Evolutionary conservation across 2,888 invertebrate genomes (phyloP).

Genomic region (Ashinkailepas kermadecensis): DNA sequence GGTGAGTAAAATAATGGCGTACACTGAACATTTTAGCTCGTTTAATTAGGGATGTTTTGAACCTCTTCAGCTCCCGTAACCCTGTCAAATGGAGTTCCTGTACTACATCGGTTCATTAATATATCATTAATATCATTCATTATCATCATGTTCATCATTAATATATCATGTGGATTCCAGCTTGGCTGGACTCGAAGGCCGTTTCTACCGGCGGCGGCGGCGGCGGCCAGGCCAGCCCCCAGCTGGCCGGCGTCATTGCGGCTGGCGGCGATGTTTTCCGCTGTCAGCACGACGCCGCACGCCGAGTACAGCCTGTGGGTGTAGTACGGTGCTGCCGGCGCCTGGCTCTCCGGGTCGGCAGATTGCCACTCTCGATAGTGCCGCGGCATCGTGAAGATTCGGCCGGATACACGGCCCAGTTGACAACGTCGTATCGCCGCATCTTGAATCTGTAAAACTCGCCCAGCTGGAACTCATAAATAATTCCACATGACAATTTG

Average conservation of each 20-base stretch:
- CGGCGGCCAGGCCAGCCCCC: not conserved
- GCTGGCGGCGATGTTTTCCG: not conserved
- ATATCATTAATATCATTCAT: not conserved
- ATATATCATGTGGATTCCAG: not conserved
- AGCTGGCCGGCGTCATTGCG: not conserved
- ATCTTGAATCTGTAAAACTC: slow-evolving; percentile 2
- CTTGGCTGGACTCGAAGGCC: not conserved
- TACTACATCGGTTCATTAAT: no score
- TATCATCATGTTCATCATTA: not conserved
- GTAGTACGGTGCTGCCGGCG: not conserved
- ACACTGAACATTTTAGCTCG: no score
- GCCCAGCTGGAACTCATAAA: slow-evolving; percentile 19
- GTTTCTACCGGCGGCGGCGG: not conserved
- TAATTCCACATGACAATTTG: slow-evolving; percentile 16
- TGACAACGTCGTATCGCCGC: not conserved
- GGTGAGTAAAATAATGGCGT: no score
- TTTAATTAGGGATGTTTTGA: no score
- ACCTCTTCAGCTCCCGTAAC: no score
- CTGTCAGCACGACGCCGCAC: no score
- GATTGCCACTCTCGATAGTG: not conserved
- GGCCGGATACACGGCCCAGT: not conserved
- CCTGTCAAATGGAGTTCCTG: no score
- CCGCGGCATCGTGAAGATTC: not conserved
- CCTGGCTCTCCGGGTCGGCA: not conserved
- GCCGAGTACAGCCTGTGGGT: not conserved